phyloP scores from a whole-genome alignment of 1,140 invertebrate species.

The Ostrea edulis region DNA sequence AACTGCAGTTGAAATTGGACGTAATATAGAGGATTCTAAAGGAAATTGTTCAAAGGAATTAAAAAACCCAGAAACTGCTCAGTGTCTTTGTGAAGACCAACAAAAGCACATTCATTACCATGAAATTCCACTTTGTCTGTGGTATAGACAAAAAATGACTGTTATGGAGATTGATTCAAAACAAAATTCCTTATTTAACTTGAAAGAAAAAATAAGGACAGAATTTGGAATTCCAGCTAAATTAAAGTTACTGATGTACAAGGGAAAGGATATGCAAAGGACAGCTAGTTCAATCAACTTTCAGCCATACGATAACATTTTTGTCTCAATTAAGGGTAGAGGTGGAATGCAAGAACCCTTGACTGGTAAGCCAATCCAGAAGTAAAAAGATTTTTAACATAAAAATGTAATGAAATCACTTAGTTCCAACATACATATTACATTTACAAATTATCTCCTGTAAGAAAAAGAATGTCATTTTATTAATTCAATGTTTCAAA shows the following conservation, averaged over 20 bases:
- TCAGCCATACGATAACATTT: neutral
- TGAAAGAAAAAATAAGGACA: neutral
- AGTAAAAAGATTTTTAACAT: neutral
- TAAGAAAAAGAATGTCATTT: too few relatives aligned
- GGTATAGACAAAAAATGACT: neutral
- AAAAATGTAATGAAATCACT: neutral
- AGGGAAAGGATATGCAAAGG: neutral
- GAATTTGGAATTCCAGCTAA: neutral
- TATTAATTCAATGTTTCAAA: too few relatives aligned
- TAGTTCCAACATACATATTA: neutral
- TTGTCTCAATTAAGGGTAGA: neutral
- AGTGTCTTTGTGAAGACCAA: neutral
- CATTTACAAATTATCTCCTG: too few relatives aligned
- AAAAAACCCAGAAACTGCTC: neutral
- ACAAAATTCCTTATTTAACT: neutral
- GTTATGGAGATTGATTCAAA: neutral
- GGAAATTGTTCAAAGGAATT: neutral
- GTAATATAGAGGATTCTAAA: neutral
- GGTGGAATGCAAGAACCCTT: slow-evolving; percentile 7
- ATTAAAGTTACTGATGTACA: neutral
- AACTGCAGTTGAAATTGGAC: neutral
- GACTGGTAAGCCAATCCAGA: neutral
- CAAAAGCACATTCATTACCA: neutral
- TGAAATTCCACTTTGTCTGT: neutral
- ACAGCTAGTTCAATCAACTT: neutral